Conservation (phyloP, 2,797 vertebrate species). For the Bryconaethiops microstoma region DNA sequence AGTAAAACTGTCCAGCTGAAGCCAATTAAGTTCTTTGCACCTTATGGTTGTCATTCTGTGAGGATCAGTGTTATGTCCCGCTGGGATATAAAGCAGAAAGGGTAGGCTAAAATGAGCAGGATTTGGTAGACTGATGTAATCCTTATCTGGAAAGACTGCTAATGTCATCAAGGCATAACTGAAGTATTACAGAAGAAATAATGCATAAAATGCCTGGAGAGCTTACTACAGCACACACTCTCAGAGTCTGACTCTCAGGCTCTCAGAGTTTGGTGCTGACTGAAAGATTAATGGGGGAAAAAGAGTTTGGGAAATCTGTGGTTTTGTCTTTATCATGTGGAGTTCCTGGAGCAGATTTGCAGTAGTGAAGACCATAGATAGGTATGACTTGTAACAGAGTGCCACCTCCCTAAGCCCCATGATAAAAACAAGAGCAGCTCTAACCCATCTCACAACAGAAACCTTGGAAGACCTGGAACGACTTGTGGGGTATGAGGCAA, state of each 20-base stretch:
- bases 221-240: neutral
- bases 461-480: neutral
- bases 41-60: too few species aligned
- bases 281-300: neutral
- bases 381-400: conserved; percentile 46
- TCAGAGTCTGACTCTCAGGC: neutral
- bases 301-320: neutral
- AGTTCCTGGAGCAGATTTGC: conserved; percentile 40
- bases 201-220: too few species aligned
- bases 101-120: too few species aligned
- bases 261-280: neutral
- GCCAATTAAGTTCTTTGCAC: too few species aligned
- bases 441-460: neutral
- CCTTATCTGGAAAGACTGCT: too few species aligned
- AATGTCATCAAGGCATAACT: too few species aligned
- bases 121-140: too few species aligned
- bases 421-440: neutral
- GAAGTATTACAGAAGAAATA: too few species aligned
- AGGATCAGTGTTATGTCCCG: too few species aligned
- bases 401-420: conserved; percentile 40
- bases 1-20: too few species aligned
- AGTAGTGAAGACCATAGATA: conserved; percentile 42
- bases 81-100: too few species aligned
- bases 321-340: conserved; percentile 35
- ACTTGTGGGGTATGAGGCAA: neutral